phyloP scores from a whole-genome alignment of 2,888 invertebrate species.

The Apodemia zela region DNA sequence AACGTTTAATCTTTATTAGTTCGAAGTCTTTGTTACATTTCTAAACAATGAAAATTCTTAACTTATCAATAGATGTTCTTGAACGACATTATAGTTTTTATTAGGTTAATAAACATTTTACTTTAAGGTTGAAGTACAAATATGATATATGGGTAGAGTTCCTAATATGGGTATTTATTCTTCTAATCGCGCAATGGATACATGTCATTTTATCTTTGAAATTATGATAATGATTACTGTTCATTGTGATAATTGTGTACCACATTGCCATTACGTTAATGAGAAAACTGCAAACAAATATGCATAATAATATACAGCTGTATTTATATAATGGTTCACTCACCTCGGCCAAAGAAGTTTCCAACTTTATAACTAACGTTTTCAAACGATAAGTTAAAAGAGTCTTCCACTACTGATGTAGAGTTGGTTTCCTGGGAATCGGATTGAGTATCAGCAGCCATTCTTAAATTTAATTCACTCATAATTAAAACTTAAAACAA shows the following conservation, averaged over 20 bases:
- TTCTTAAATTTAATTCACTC: slow-evolving; percentile 29
- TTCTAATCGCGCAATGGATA: not conserved
- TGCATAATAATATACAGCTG: slow-evolving; percentile 1
- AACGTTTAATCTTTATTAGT: not conserved
- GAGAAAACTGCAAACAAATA: not conserved
- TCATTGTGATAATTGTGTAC: not conserved
- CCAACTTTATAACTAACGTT: slow-evolving; percentile 84
- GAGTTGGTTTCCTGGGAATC: slow-evolving; percentile 65
- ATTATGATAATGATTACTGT: not conserved
- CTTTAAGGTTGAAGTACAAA: not conserved
- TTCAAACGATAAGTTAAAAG: slow-evolving; percentile 84
- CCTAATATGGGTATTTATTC: not conserved
- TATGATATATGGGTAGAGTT: not conserved
- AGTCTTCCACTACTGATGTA: slow-evolving; percentile 60
- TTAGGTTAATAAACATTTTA: not conserved
- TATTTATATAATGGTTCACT: slow-evolving; percentile 28
- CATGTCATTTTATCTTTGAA: not conserved
- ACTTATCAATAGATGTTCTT: not conserved
- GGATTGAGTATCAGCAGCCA: slow-evolving; percentile 59
- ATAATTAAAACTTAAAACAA: slow-evolving; percentile 26
- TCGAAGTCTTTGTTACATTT: not conserved
- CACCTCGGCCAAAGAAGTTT: slow-evolving; percentile 78
- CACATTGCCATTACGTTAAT: not conserved
- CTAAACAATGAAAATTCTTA: not conserved
- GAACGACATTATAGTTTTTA: not conserved